Percentiles rank a stretch among this genome's conserved stretches.
These are phyloP conservation scores for Elanoides forficatus DNA, from an alignment of 2,113 vertebrate genomes.

Conservation along the genomic window DNA sequence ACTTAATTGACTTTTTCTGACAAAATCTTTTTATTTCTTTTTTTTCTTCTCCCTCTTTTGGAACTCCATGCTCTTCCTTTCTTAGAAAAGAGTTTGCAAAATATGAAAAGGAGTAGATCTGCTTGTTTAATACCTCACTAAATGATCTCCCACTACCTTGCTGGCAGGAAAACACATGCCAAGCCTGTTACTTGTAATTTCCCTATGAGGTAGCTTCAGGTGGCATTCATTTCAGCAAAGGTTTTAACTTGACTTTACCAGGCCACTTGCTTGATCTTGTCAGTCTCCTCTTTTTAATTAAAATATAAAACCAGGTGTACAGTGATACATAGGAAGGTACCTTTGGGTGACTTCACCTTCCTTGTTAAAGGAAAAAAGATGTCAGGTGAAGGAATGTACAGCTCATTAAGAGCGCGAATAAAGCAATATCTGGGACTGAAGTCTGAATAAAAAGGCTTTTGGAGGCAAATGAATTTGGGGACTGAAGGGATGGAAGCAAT, in stretches of 20 bases:
- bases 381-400: neutral
- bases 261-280: neutral
- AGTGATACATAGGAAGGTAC: neutral
- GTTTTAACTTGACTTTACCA: neutral
- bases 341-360: neutral
- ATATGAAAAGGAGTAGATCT: neutral
- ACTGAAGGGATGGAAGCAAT: neutral
- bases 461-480: neutral
- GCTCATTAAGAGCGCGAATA: neutral
- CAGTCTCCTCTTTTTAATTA: neutral
- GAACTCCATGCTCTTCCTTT: neutral
- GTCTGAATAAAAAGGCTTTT: neutral
- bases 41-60: rapidly evolving
- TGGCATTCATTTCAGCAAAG: neutral
- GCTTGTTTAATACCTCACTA: conserved; percentile 8
- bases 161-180: neutral
- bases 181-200: neutral
- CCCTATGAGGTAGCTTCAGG: neutral
- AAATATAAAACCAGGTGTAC: neutral
- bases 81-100: neutral
- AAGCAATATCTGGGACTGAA: neutral
- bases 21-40: neutral
- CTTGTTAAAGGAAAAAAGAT: neutral
- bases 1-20: neutral
- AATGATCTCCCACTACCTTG: neutral